Conservation (phyloP, 2,797 vertebrate genomes). For the Diceros bicornis region DNA sequence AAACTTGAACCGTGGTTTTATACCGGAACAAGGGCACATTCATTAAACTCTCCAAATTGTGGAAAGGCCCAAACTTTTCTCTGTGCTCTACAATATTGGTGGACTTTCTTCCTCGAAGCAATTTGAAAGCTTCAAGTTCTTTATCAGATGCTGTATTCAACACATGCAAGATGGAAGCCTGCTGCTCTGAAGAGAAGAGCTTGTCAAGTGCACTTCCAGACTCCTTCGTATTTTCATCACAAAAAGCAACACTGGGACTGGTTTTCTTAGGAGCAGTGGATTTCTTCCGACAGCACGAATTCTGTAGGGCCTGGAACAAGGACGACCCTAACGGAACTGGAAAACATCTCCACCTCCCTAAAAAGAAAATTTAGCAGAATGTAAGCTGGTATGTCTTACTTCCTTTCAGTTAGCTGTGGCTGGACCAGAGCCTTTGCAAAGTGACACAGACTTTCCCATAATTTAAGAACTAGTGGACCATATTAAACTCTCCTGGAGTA, state of each 20-base stretch:
- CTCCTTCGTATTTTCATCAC: conserved; percentile 59
- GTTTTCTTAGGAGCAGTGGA: conserved; percentile 82
- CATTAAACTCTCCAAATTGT: conserved; percentile 89
- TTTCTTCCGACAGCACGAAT: conserved; percentile 90
- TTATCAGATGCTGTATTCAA: conserved; percentile 89
- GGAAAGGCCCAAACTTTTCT: conserved; percentile 90
- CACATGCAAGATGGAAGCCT: conserved; percentile 88
- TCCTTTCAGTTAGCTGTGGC: background rate
- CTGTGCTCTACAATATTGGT: conserved; percentile 88
- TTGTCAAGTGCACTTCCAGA: conserved; percentile 86
- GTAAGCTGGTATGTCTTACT: background rate
- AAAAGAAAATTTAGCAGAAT: conserved; percentile 62
- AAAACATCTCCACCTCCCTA: conserved; percentile 76
- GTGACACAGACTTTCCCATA: background rate
- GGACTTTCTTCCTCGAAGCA: conserved; percentile 90
- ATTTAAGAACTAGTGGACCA: conserved; percentile 25
- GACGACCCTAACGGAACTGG: conserved; percentile 14
- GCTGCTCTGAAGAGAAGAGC: conserved; percentile 91
- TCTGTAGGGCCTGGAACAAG: conserved; percentile 86
- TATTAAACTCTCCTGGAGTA: background rate
- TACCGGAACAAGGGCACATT: conserved; percentile 90
- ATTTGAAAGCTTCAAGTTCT: conserved; percentile 89
- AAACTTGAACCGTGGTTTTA: conserved; percentile 90
- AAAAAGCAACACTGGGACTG: conserved; percentile 74
- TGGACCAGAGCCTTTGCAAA: background rate